Conservation (phyloP, 1,140 invertebrate genomes). For the Latrodectus geometricus region DNA sequence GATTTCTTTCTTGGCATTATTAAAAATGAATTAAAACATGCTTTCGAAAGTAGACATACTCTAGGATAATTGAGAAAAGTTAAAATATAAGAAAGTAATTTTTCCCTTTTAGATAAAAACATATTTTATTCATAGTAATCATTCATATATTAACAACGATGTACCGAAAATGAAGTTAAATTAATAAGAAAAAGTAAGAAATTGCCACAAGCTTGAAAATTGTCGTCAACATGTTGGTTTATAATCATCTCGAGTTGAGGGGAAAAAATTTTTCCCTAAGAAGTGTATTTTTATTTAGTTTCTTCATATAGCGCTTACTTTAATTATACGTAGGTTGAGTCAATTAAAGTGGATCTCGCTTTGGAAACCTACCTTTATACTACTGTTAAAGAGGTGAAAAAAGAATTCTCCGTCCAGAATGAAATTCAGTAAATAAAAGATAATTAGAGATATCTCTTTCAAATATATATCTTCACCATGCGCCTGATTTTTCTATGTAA, state of each 20-base stretch:
- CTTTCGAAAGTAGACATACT: not conserved
- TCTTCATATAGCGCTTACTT: constrained; percentile 30
- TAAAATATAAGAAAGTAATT: constrained; percentile 5
- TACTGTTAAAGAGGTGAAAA: constrained; percentile 20
- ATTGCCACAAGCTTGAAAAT: constrained; percentile 21
- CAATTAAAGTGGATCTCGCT: constrained; percentile 50
- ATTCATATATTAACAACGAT: constrained; percentile 51
- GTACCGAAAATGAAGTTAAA: constrained; percentile 54
- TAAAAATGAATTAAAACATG: constrained; percentile 25
- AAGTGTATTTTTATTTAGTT: constrained; percentile 37
- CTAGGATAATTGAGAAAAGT: constrained; percentile 24
- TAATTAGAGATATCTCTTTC: constrained; percentile 55
- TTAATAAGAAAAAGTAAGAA: constrained; percentile 38
- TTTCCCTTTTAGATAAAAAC: constrained; percentile 25
- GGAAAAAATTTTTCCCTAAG: not conserved
- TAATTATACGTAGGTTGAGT: constrained; percentile 51
- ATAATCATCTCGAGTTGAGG: constrained; percentile 12
- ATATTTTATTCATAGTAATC: constrained; percentile 56
- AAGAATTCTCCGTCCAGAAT: not conserved
- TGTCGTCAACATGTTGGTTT: constrained; percentile 33
- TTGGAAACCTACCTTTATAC: not conserved
- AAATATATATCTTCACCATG: not conserved
- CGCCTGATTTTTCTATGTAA: constrained; percentile 15
- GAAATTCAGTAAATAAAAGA: constrained; percentile 35
- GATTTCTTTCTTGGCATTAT: not conserved